phyloP scores from a whole-genome alignment of 1,140 invertebrate species.

The Drosophila fuyamai region DNA sequence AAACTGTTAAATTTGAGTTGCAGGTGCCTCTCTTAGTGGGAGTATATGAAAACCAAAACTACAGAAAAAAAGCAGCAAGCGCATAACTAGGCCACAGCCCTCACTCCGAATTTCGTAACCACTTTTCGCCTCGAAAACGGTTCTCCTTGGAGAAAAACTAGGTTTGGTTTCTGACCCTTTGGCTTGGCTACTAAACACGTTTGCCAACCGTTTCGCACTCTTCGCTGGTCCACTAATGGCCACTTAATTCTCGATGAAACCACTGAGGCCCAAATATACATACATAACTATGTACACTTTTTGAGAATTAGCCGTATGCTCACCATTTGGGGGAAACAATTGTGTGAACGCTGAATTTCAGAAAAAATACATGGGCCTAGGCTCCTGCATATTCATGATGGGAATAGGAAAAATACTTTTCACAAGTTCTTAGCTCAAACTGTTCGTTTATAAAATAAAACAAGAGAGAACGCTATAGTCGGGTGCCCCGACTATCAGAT shows the following conservation, averaged over 20 bases:
- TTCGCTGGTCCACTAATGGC: conserved; percentile 35
- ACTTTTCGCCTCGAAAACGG: conserved; percentile 6
- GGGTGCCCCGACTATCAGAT: no score
- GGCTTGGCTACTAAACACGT: conserved; percentile 38
- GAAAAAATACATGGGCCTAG: conserved; percentile 24
- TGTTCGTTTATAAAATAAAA: conserved; percentile 35
- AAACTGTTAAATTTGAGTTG: neutral
- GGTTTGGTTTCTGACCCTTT: conserved; percentile 47
- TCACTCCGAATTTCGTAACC: conserved; percentile 11
- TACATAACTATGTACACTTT: conserved; percentile 37
- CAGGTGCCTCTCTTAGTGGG: neutral
- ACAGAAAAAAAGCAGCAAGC: neutral
- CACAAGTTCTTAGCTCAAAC: conserved; percentile 37
- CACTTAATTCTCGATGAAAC: conserved; percentile 44
- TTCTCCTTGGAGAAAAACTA: conserved; percentile 45
- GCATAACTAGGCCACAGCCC: conserved; percentile 36
- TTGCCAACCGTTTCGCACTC: conserved; percentile 18
- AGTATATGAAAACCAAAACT: neutral
- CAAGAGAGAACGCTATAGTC: no score
- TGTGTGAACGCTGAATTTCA: conserved; percentile 46
- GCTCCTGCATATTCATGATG: conserved; percentile 40
- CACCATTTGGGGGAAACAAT: conserved; percentile 41
- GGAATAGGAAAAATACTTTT: conserved; percentile 33
- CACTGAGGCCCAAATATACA: neutral
- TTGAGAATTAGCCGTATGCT: conserved; percentile 11